Conservation (phyloP, 2,888 invertebrate genomes). For the Crematogaster levior region DNA sequence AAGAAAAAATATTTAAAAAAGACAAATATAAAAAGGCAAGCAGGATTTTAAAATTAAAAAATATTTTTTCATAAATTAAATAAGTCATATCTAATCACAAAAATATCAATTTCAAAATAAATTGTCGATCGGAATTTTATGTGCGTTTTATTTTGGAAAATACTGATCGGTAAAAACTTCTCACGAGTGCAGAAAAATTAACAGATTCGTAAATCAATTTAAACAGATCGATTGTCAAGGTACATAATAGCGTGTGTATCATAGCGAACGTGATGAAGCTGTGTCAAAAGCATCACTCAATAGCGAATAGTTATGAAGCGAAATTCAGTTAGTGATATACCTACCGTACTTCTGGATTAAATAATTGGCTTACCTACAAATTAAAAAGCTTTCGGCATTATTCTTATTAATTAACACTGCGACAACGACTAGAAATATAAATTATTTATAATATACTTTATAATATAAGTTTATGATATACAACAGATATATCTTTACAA, state of each 20-base stretch:
- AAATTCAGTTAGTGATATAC: slow-evolving; percentile 74
- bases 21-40: not conserved
- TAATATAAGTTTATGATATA: too few species aligned
- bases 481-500: not conserved
- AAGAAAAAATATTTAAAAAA: too few species aligned
- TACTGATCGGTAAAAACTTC: not conserved
- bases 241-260: slow-evolving; percentile 26
- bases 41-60: not conserved
- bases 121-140: not conserved
- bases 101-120: not conserved
- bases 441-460: not conserved
- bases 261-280: slow-evolving; percentile 61
- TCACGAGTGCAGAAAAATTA: slow-evolving; percentile 10
- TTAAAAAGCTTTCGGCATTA: slow-evolving; percentile 33
- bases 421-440: not conserved
- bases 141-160: slow-evolving; percentile 12
- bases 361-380: slow-evolving; percentile 40
- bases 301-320: slow-evolving; percentile 78
- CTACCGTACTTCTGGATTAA: slow-evolving; percentile 71
- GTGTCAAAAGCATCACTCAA: slow-evolving; percentile 43
- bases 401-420: not conserved
- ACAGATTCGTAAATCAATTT: slow-evolving; percentile 14
- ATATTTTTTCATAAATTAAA: not conserved
- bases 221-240: slow-evolving; percentile 30
- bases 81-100: not conserved